Evolutionary conservation across 2,888 invertebrate genomes (phyloP), one percentile per base, ranked within the genome.

Genomic region (Icerya purchasi): DNA sequence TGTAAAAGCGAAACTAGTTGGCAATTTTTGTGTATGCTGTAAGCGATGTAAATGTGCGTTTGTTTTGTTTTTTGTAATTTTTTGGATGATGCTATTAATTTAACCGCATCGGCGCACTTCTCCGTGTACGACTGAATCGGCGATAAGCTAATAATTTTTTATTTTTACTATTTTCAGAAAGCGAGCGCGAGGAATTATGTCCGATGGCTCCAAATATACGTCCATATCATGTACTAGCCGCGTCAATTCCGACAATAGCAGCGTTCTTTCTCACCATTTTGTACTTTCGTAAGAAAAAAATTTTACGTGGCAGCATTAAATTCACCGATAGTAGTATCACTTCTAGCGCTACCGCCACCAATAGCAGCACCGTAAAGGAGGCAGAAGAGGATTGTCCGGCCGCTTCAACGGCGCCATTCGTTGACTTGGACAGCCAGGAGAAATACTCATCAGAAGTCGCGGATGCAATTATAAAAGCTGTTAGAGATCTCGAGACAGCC

Each of bases 151-250:
- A n/a, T n/a, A n/a, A n/a, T n/a, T n/a, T n/a, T n/a, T n/a, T n/a
- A n/a, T n/a, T n/a, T n/a, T n/a, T n/a, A n/a, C n/a, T n/a, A n/a
- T n/a, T n/a, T 36, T 14, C 36, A 36, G 36, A 36, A 36, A 36
- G 14, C 8, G 36, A 36, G 36, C 14, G 5, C 8, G 36, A 36
- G 14, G 36, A 36, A 14, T 36, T 60, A 25, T 60, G 56, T 60
- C 56, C 56, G 25, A 60, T 60, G 60, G 60, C 60, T 53, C 60
- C 60, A 25, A 21, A 53, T 55, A 60, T 60, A 22, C 60, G 56
- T 24, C 55, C 60, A 21, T 56, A 60, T 50, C 60, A 60, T 50
- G 52, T 60, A 23, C 53, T 60, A n/a, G 60, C 60, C 50, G 56
- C 56, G 55, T 55, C 60, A 22, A 60, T 60, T 52, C 60, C 60